Conservation (phyloP, 2,888 invertebrate species). For the Sarcophaga variegata region DNA sequence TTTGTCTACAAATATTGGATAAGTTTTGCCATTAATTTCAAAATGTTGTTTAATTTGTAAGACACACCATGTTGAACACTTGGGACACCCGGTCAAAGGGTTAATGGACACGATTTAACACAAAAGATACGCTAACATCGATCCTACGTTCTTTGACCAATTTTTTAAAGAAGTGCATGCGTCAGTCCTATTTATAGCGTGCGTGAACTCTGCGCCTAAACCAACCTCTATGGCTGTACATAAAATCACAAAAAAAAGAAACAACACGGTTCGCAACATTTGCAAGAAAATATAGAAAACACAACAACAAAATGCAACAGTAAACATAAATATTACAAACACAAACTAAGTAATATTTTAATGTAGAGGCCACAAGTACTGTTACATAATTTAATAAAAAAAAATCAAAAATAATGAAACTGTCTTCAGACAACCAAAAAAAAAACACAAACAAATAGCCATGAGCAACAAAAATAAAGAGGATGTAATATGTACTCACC, state of each 20-base stretch:
- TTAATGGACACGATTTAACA: too few relatives aligned
- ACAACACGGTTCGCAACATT: slow-evolving; percentile 64
- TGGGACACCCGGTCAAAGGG: too few relatives aligned
- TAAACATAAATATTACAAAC: slow-evolving; percentile 41
- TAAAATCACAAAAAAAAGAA: slow-evolving; percentile 18
- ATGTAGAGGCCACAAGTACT: slow-evolving; percentile 64
- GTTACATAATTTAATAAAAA: slow-evolving; percentile 60
- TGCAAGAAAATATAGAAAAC: slow-evolving; percentile 40
- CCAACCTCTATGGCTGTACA: background rate
- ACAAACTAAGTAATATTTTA: background rate
- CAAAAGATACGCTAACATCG: too few relatives aligned
- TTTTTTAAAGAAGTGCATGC: too few relatives aligned
- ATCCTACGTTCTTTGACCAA: too few relatives aligned
- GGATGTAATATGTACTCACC: slow-evolving; percentile 32
- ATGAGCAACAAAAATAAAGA: slow-evolving; percentile 47
- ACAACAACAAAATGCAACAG: slow-evolving; percentile 49
- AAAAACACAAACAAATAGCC: slow-evolving; percentile 35
- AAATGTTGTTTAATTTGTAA: too few relatives aligned
- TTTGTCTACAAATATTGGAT: too few relatives aligned
- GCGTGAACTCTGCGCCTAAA: too few relatives aligned
- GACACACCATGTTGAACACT: too few relatives aligned
- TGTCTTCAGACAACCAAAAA: background rate
- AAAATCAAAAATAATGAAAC: slow-evolving; percentile 30
- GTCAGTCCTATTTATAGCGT: too few relatives aligned
- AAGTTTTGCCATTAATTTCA: too few relatives aligned